Percentiles rank a stretch among this genome's conserved stretches.
These are phyloP conservation scores for Chrysocyon brachyurus DNA, from an alignment of 2,797 vertebrate species.

Conservation along the genomic window DNA sequence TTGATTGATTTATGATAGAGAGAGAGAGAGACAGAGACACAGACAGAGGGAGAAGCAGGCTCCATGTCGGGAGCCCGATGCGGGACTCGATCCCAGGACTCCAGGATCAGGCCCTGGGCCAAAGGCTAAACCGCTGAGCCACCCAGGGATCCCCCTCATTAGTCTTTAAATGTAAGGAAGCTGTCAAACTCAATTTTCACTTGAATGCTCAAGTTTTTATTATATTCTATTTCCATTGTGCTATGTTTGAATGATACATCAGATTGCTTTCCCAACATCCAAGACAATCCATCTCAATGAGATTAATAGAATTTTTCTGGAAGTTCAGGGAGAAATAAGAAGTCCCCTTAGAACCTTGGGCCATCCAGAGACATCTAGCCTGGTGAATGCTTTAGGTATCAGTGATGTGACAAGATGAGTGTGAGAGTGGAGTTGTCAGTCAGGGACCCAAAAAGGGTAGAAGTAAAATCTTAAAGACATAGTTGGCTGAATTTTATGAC, in stretches of 20 bases:
- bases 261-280: constrained; percentile 30
- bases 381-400: not conserved
- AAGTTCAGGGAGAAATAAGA: constrained; percentile 8
- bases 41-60: no score
- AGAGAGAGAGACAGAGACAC: no score
- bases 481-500: not conserved
- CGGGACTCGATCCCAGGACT: no score
- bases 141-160: not conserved
- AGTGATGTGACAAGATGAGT: not conserved
- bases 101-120: no score
- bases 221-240: not conserved
- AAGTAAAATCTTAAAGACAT: not conserved
- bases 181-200: not conserved
- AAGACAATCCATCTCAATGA: not conserved
- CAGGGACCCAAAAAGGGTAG: not conserved
- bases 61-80: no score
- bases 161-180: not conserved
- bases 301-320: constrained; percentile 19
- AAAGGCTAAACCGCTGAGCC: no score
- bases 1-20: no score
- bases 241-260: not conserved
- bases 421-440: not conserved
- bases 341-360: not conserved
- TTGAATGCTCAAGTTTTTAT: not conserved
- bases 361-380: not conserved